These are phyloP conservation scores for Calliopum simillimum DNA, from an alignment of 2,888 invertebrate species.

Conservation along the genomic window DNA sequence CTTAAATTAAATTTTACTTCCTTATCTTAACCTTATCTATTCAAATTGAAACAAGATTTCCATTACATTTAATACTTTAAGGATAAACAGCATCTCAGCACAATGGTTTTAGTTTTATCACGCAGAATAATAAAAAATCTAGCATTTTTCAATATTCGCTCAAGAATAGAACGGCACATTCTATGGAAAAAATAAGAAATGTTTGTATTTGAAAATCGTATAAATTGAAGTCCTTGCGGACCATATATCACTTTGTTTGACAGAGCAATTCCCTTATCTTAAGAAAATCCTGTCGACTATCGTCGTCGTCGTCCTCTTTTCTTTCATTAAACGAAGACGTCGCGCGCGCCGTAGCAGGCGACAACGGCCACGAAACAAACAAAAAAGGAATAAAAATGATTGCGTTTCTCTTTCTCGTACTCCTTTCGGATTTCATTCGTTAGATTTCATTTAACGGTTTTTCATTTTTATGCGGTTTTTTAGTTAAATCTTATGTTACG, in stretches of 20 bases:
- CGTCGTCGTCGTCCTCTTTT: constrained; percentile 35
- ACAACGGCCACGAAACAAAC: constrained; percentile 23
- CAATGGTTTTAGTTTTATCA: too few relatives aligned
- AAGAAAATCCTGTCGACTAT: constrained; percentile 67
- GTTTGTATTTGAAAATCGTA: constrained; percentile 60
- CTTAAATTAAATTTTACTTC: too few relatives aligned
- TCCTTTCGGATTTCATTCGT: constrained; percentile 13
- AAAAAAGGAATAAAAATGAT: constrained; percentile 27
- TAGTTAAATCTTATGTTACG: not conserved
- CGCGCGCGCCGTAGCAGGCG: constrained; percentile 17
- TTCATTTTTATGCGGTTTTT: not conserved
- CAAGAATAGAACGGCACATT: too few relatives aligned
- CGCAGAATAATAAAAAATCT: too few relatives aligned
- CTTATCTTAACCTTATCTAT: too few relatives aligned
- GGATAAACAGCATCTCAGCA: too few relatives aligned
- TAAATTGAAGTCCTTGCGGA: constrained; percentile 71
- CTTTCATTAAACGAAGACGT: constrained; percentile 27
- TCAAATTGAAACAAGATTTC: too few relatives aligned
- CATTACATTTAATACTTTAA: too few relatives aligned
- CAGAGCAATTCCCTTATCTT: constrained; percentile 77
- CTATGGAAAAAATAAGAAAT: too few relatives aligned
- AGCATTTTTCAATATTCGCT: too few relatives aligned
- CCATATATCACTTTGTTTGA: constrained; percentile 77
- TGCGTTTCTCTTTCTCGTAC: constrained; percentile 46
- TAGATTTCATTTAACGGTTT: constrained; percentile 7